A percentile compares a stretch with the other conserved stretches of the same genome.
phyloP scores from a whole-genome alignment of 2,797 vertebrate genomes.

The Catharus ustulatus region DNA sequence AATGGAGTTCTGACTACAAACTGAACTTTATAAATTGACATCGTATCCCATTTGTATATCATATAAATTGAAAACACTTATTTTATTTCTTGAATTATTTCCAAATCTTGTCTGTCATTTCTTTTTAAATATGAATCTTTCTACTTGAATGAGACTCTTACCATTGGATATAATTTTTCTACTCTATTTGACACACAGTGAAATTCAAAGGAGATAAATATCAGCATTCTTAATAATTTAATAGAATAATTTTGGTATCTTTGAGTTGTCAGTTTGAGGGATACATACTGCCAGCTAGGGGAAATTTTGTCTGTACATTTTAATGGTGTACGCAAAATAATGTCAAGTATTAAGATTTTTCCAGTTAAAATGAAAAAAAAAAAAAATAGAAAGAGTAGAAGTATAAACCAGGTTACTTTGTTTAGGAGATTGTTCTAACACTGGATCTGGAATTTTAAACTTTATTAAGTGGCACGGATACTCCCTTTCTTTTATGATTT shows the following conservation, averaged over 20 bases:
- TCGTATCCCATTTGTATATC: background rate
- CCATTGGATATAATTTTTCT: background rate
- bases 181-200: background rate
- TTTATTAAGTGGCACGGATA: background rate
- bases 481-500: background rate
- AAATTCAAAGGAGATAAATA: background rate
- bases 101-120: background rate
- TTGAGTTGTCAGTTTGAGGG: background rate
- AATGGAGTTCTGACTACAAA: background rate
- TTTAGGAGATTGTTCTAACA: background rate
- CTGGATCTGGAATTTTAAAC: background rate
- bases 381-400: background rate
- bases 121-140: background rate
- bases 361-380: background rate
- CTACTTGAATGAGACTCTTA: background rate
- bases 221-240: background rate
- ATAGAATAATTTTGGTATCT: background rate
- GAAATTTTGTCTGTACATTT: background rate
- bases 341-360: background rate
- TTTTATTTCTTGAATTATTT: constrained; percentile 24
- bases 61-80: background rate
- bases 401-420: background rate
- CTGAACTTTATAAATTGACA: background rate
- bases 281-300: background rate
- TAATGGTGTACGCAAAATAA: background rate